Conservation (phyloP, 2,888 invertebrate genomes). For the Melanophora roralis region DNA sequence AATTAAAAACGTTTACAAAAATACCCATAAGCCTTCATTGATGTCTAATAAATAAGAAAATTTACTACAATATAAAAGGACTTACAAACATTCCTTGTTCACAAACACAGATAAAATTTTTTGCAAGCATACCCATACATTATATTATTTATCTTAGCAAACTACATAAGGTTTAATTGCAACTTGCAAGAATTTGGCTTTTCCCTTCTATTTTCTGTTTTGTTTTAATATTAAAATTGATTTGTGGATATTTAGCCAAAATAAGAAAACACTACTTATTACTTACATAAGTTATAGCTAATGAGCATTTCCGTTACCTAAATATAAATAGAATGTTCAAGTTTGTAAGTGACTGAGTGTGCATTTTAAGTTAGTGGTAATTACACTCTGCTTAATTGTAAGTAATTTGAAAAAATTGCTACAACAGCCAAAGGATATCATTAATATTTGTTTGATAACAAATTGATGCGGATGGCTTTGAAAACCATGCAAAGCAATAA, state of each 20-base stretch:
- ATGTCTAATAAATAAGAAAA: constrained; percentile 50
- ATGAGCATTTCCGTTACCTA: not conserved
- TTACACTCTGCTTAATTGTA: constrained; percentile 59
- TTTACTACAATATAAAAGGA: constrained; percentile 33
- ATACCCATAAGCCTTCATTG: not conserved
- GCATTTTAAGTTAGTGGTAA: constrained; percentile 30
- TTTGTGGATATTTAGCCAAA: constrained; percentile 45
- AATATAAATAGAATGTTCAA: not conserved
- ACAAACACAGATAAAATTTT: constrained; percentile 24
- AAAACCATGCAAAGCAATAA: constrained; percentile 46
- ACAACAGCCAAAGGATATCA: constrained; percentile 60
- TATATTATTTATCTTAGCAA: too few species aligned
- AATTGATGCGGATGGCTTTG: constrained; percentile 56
- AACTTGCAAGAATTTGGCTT: too few species aligned
- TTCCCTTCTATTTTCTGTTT: not conserved
- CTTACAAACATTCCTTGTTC: not conserved
- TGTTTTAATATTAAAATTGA: constrained; percentile 53
- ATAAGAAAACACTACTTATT: constrained; percentile 23
- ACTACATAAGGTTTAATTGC: constrained; percentile 29
- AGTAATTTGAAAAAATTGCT: constrained; percentile 61
- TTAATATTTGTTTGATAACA: constrained; percentile 58
- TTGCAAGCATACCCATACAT: too few species aligned
- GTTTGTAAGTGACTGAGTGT: not conserved
- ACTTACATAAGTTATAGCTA: not conserved
- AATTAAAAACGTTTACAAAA: too few species aligned